Evolutionary conservation across 1,140 invertebrate genomes (phyloP).

Genomic region (Zaprionus ornatus): DNA sequence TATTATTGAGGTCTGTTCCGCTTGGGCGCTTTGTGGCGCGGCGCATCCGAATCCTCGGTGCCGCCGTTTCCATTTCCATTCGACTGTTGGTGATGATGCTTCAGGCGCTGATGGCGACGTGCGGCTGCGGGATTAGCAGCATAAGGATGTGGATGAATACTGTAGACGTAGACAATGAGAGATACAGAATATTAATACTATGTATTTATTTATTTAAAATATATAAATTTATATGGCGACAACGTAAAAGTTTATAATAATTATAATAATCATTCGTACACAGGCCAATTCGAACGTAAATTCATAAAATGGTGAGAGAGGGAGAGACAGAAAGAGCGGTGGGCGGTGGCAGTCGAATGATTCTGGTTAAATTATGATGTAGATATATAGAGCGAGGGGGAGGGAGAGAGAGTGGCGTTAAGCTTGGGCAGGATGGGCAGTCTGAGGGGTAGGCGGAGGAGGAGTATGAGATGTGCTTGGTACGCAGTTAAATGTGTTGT

Average conservation of each 20-base stretch:
- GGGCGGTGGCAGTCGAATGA: background rate
- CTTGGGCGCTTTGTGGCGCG: conserved; percentile 42
- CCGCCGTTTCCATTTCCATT: background rate
- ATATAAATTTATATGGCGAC: conserved; percentile 25
- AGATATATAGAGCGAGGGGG: conserved; percentile 8
- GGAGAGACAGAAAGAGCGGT: conserved; percentile 11
- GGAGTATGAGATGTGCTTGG: conserved; percentile 3
- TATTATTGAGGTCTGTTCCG: conserved; percentile 57
- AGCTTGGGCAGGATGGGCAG: background rate
- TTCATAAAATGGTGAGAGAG: conserved; percentile 45
- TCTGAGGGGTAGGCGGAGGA: background rate
- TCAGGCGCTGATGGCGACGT: conserved; percentile 62
- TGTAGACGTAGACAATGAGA: conserved; percentile 20
- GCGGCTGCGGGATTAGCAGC: conserved; percentile 37
- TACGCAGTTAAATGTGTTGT: conserved; percentile 41
- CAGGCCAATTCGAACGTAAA: conserved; percentile 68
- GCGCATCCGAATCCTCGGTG: conserved; percentile 24
- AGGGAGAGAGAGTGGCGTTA: conserved; percentile 15
- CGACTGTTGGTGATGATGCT: conserved; percentile 54
- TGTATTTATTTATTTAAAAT: background rate
- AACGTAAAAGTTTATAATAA: conserved; percentile 35
- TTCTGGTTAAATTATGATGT: background rate
- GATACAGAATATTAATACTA: conserved; percentile 28
- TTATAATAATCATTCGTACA: conserved; percentile 62
- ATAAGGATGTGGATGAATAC: conserved; percentile 74